Base-by-base conservation (phyloP, 2,888 invertebrate species). In the Sminthurides aquaticus region DNA sequence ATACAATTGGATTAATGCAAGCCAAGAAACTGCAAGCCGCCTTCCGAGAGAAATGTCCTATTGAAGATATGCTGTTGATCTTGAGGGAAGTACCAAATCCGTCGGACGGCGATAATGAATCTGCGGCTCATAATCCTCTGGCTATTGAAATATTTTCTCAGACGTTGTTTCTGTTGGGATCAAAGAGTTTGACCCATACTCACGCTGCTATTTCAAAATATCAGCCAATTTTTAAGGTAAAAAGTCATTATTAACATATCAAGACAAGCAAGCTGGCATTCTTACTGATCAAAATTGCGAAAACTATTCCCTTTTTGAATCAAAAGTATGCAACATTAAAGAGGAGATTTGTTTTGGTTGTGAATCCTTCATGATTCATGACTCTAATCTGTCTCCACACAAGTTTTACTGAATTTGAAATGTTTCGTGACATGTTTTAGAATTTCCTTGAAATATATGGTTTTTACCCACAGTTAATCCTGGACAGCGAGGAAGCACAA, bases 191-290 rank as follows among this genome's bases (percentile, higher is more conserved):
- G 78, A 96, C 96, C 67, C 99, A 99, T 78, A 93, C 95, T 75
- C 97, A 98, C 79, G 95, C 98, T 3, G 98, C 96, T n/a, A 90
- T 99, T 71, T 93, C 95, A 52, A 98, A 97, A 83, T 98, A 91
- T 77, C 90, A 91, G 79, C 86, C 89, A 77, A 92, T 92, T 1
- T 91, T 92, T 76, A 91, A 91, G 84, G 91, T 90, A 75, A 76
- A 15, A 5, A 34, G 43, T 34, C 15, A 34, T 34, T 11, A 34
- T 34, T 5, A 34, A 34, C 78, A 76, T 34, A 24, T 18, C 43
- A 48, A 54, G 52, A 49, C 57, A n/a, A n/a, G n/a, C 11, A 8
- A 57, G 25, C 24, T 22, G n/a, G 18, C 22, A 22, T 70, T 59
- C 56, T 43, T 64, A 25, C n/a, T 58, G 54, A 52, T 56, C 25